Base-by-base conservation (phyloP, 2,888 invertebrate genomes). In the Odontocolon sp. region DNA sequence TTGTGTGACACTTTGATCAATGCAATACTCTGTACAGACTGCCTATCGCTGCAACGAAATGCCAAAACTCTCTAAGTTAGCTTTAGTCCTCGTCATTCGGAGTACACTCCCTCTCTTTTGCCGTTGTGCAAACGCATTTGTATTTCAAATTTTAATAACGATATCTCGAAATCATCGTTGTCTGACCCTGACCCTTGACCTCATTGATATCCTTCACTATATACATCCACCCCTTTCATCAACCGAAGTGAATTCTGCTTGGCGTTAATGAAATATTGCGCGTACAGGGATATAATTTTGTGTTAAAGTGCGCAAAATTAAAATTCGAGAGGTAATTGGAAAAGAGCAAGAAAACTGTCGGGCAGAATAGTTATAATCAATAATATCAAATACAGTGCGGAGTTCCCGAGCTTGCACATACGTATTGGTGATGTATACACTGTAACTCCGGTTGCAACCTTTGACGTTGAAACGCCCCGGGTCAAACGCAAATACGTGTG, bases 311-410 rank as follows among this genome's bases (percentile, higher is more conserved):
- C 47, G 47, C 18, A 59, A 31, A 45, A 16, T 8, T 8, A 4
- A 31, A 68, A 16, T 1, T 28, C 36, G 28, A 26, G 47, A 16
- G 21, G 57, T 3, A 50, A 18, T n/a, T n/a, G 45, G 9, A 33
- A 52, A 52, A 38, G 21, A 28, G 50, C 16, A 14, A 14, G 33
- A 11, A 33, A 33, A 33, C 18, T 54, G 31, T 31, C 66, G 36
- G 31, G 38, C 47, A n/a, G 54, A 26, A 52, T 73, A 76, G 67
- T 67, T 61, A 70, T 70, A 70, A 79, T 79, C 77, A 67, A 68
- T 74, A 74, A 52, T n/a, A 21, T 31, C 26, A 28, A 8, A 18
- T 14, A 31, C 28, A 26, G 23, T 26, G 26, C 42, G 42, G 28
- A 28, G 42, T 61, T 61, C 45, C 42, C 11, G n/a, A 8, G 45